Base-by-base conservation (phyloP, 2,797 vertebrate genomes). In the Anas capensis region DNA sequence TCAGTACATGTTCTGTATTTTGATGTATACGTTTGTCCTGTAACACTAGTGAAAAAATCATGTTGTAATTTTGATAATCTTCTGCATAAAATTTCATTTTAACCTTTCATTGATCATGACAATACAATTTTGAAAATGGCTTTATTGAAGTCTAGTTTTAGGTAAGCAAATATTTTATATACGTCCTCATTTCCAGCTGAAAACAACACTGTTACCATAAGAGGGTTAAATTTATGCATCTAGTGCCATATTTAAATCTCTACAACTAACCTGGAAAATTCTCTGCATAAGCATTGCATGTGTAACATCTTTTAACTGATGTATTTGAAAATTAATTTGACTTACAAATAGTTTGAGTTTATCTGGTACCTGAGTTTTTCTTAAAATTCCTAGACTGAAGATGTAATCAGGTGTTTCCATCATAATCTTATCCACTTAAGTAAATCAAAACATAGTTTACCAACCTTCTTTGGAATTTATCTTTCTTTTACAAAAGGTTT, bases 261-360 rank as follows among this genome's bases (percentile, higher is more conserved):
- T 77, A 4, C 49, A 85, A 15, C 5, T 20, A 60, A 51, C 21
- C 36, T 18, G 11, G 65, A 82, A 83, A 91, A 71, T 36, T 60
- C 48, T 49, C 60, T 33, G 19, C 34, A 38, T n/a, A 15, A 83
- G n/a, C 21, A 68, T 49, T 31, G n/a, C 10, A 16, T 6, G 5
- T 15, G 6, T 73, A 44, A 13, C 81, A 31, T 36, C 33, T 72
- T 65, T 87, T 31, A 75, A 18, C 24, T 8, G 1, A 51, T 51
- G 14, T 19, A 80, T 62, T 81, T 94, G 23, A 71, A 92, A 93
- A 75, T 51, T 78, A 81, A 78, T 86, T 92, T 61, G 65, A 88
- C 14, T 65, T 54, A 24, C 57, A 48, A 81, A 77, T 78, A 83
- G 26, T 38, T 72, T 65, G 12, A 65, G 56, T 86, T 88, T 93